These are phyloP conservation scores for Puma concolor DNA, from an alignment of 2,113 vertebrate genomes.

Conservation along the genomic window DNA sequence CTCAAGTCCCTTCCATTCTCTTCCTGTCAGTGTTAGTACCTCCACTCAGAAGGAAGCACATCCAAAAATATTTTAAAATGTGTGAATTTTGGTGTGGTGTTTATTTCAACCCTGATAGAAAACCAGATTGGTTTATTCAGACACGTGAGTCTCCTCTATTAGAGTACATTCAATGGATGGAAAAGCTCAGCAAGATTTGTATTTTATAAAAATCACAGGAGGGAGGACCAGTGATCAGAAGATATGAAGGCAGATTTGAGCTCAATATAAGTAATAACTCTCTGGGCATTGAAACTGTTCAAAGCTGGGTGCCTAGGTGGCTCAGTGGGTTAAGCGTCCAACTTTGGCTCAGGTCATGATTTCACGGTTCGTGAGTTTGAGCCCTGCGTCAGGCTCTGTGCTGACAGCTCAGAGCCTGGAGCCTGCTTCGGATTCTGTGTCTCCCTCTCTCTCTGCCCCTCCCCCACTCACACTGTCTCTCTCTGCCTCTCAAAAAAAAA, in stretches of 20 bases:
- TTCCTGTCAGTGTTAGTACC: neutral
- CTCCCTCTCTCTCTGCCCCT: no score
- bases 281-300: slow-evolving; percentile 1
- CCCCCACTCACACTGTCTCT: no score
- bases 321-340: no score
- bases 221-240: neutral
- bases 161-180: neutral
- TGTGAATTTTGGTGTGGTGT: neutral
- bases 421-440: no score
- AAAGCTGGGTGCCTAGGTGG: neutral
- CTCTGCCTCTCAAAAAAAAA: no score
- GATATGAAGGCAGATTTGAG: neutral
- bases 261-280: slow-evolving; percentile 17
- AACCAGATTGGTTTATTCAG: neutral
- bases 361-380: no score
- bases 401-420: no score
- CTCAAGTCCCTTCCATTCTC: neutral
- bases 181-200: neutral
- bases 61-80: neutral
- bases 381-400: no score
- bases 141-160: neutral
- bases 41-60: neutral
- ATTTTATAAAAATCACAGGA: slow-evolving; percentile 29
- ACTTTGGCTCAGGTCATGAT: no score
- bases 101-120: neutral